Evolutionary conservation across 2,113 vertebrate species (phyloP).

Genomic region (Phylloscopus trochilus): DNA sequence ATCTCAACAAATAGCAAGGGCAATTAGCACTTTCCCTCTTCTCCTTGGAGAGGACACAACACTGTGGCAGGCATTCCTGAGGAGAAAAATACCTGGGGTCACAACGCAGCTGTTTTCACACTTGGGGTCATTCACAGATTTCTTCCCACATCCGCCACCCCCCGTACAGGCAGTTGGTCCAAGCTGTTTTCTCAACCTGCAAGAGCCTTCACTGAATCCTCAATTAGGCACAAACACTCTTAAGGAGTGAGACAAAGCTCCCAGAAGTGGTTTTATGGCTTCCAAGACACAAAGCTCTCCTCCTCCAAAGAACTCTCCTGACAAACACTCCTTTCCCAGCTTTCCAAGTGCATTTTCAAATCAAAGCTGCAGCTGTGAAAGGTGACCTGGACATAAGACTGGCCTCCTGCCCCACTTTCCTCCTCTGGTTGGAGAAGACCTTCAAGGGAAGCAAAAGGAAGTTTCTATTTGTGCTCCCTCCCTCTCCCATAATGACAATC

Average conservation of each 20-base stretch:
- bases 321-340: neutral
- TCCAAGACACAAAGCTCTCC: neutral
- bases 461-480: neutral
- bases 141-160: neutral
- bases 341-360: neutral
- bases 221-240: neutral
- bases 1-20: neutral
- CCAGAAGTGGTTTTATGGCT: neutral
- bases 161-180: neutral
- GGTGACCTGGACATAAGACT: neutral
- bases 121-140: neutral
- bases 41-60: neutral
- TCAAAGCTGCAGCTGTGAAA: neutral
- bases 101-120: neutral
- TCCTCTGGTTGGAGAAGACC: neutral
- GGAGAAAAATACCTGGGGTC: neutral
- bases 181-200: neutral
- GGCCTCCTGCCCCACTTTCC: neutral
- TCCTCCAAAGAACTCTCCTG: neutral
- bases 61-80: neutral
- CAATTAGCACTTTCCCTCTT: neutral
- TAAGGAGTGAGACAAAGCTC: neutral
- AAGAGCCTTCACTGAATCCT: neutral
- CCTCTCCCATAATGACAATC: neutral
- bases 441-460: neutral